These are phyloP conservation scores for Electrophaes corylata DNA, from an alignment of 2,888 invertebrate species.

Conservation along the genomic window DNA sequence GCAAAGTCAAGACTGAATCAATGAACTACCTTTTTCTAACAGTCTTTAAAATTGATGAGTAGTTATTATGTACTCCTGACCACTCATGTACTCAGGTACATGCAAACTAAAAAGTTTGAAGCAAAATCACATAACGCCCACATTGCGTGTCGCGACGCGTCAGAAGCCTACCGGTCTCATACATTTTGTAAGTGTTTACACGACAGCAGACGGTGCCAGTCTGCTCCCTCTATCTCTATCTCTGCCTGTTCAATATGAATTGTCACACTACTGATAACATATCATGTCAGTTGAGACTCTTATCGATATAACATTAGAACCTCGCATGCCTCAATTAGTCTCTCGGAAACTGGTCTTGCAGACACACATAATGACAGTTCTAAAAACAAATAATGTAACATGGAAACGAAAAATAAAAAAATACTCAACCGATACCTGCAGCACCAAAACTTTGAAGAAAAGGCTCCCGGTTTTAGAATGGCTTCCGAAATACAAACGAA, in stretches of 20 bases:
- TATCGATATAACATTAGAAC: conserved; percentile 21
- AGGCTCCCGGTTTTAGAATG: conserved; percentile 88
- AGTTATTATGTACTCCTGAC: no score
- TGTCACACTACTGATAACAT: conserved; percentile 34
- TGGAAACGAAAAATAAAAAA: conserved; percentile 50
- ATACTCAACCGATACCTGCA: conserved; percentile 63
- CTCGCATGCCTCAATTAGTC: conserved; percentile 28
- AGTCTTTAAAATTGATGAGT: no score
- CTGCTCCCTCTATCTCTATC: no score
- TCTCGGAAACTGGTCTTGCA: conserved; percentile 7
- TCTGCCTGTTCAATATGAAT: conserved; percentile 7
- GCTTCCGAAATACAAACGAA: conserved; percentile 88
- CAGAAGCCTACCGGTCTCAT: no score
- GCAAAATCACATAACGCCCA: no score
- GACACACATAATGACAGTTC: conserved; percentile 35
- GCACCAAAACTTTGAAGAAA: conserved; percentile 69
- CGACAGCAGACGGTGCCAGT: no score
- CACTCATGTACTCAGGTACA: no score
- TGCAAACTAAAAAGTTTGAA: no score
- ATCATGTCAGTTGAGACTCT: conserved; percentile 12
- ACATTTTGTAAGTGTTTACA: no score
- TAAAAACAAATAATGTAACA: conserved; percentile 28
- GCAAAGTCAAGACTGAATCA: no score
- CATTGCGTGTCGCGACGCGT: no score
- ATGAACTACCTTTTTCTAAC: no score